A percentile compares a stretch with the other conserved stretches of the same genome.
phyloP scores from a whole-genome alignment of 2,888 invertebrate species.

The Allophyes oxyacanthae region DNA sequence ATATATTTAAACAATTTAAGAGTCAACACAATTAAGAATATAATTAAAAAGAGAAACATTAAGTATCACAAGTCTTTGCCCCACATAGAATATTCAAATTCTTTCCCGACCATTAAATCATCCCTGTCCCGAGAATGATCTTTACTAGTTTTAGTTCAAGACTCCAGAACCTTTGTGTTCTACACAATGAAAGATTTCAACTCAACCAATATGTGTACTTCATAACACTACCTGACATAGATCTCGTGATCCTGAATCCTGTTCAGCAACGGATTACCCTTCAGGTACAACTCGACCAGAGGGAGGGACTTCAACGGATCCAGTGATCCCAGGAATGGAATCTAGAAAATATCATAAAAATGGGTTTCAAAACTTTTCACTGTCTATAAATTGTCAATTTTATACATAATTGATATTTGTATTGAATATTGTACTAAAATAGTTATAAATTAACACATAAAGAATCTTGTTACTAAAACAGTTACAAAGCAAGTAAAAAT shows the following conservation, averaged over 20 bases:
- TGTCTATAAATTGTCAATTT: too few relatives aligned
- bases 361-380: background rate
- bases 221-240: slow-evolving; percentile 94
- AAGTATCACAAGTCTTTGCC: background rate
- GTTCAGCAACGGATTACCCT: slow-evolving; percentile 94
- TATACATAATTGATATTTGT: too few relatives aligned
- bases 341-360: slow-evolving; percentile 75
- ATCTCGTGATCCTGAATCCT: slow-evolving; percentile 93
- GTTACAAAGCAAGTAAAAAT: too few relatives aligned
- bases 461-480: too few relatives aligned
- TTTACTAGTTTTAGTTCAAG: too few relatives aligned
- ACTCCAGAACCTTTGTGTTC: background rate
- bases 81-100: background rate
- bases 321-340: slow-evolving; percentile 91
- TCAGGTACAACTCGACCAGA: slow-evolving; percentile 93
- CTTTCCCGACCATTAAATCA: too few relatives aligned
- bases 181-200: slow-evolving; percentile 38
- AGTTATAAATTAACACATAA: too few relatives aligned
- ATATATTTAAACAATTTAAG: slow-evolving; percentile 21
- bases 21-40: too few relatives aligned
- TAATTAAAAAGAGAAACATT: background rate
- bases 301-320: slow-evolving; percentile 92
- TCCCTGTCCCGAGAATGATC: too few relatives aligned
- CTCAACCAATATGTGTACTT: slow-evolving; percentile 48
- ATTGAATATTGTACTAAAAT: too few relatives aligned